Conservation (phyloP, 2,113 vertebrate genomes). For the Montifringilla adamsi region DNA sequence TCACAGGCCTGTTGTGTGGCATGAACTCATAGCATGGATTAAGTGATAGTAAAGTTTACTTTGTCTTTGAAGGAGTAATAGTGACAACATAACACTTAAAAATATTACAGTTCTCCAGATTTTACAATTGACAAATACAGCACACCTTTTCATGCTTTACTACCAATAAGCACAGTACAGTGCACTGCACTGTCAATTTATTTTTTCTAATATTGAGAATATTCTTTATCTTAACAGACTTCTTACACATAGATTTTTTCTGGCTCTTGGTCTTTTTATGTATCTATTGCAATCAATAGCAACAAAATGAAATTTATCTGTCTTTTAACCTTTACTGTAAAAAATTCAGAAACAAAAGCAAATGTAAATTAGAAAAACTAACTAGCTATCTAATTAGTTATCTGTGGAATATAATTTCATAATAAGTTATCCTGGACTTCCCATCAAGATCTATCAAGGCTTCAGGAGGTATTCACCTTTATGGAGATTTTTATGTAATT, state of each 20-base stretch:
- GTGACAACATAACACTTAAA: neutral
- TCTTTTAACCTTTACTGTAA: neutral
- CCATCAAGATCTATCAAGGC: neutral
- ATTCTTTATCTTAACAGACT: neutral
- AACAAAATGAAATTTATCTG: neutral
- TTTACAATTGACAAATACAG: neutral
- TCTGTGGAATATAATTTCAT: neutral
- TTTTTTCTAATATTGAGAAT: neutral
- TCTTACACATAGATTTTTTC: neutral
- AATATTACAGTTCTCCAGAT: neutral
- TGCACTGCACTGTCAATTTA: neutral
- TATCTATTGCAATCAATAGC: neutral
- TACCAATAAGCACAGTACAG: neutral
- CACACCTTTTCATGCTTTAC: neutral
- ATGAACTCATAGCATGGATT: neutral
- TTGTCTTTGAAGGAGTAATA: neutral
- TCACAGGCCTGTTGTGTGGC: neutral
- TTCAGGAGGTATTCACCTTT: conserved; percentile 1
- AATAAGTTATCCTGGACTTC: neutral
- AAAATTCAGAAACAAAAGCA: neutral
- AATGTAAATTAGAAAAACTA: neutral
- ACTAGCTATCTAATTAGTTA: neutral
- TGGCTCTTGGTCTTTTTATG: neutral
- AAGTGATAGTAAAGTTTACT: neutral
- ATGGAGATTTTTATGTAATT: neutral